Conservation (phyloP, 1,140 invertebrate genomes). For the Venustaconcha ellipsiformis region DNA sequence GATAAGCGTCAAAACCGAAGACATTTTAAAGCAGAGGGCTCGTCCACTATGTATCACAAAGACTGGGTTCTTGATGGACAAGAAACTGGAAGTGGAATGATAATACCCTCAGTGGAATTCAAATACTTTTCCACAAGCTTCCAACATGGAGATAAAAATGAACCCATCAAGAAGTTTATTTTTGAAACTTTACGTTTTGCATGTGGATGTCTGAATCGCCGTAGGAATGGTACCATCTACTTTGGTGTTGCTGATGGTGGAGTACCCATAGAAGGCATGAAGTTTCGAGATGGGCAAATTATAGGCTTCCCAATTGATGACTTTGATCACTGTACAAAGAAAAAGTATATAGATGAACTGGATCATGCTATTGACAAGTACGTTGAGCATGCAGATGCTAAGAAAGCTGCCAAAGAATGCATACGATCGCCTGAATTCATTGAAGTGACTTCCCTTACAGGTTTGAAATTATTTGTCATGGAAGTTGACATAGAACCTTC, state of each 20-base stretch:
- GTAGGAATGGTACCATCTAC: slow-evolving; percentile 32
- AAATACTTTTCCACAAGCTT: slow-evolving; percentile 13
- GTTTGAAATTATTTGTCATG: slow-evolving; percentile 10
- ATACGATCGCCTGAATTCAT: slow-evolving; percentile 24
- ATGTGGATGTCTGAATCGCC: slow-evolving; percentile 21
- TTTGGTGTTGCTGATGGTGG: slow-evolving; percentile 27
- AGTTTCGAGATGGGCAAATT: slow-evolving; percentile 5
- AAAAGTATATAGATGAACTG: slow-evolving; percentile 16
- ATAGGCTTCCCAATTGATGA: slow-evolving; percentile 1
- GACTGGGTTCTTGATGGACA: not conserved
- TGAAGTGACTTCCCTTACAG: not conserved
- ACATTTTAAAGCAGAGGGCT: not conserved
- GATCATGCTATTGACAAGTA: slow-evolving; percentile 1
- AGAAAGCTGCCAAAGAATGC: slow-evolving; percentile 9
- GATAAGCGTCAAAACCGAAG: slow-evolving; percentile 7
- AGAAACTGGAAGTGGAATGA: slow-evolving; percentile 22
- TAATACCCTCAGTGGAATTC: slow-evolving; percentile 14
- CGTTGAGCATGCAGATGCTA: not conserved
- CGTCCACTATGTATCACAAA: slow-evolving; percentile 13
- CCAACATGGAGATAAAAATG: not conserved
- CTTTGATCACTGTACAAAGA: slow-evolving; percentile 1
- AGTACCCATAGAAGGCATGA: not conserved
- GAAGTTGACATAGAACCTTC: slow-evolving; percentile 28
- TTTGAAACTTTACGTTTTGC: slow-evolving; percentile 21
- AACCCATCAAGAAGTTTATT: not conserved